Conservation (phyloP, 2,888 invertebrate genomes). For the Cephus nigrinus region DNA sequence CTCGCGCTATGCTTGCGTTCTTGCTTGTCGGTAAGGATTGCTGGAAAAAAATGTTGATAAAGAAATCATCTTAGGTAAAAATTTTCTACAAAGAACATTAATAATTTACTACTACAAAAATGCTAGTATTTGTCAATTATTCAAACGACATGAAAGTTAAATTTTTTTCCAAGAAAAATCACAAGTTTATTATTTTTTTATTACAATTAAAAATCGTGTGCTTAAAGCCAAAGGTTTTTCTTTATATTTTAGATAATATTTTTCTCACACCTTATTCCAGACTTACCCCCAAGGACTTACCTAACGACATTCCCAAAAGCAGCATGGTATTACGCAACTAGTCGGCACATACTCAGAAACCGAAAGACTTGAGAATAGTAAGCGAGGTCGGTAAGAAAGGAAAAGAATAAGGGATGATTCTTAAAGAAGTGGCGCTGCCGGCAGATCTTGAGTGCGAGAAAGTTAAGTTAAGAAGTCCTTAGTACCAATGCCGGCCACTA, state of each 20-base stretch:
- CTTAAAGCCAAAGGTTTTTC: fast-evolving
- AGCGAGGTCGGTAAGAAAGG: conserved; percentile 62
- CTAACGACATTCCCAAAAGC: neutral
- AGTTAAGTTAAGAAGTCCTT: conserved; percentile 46
- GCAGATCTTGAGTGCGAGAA: conserved; percentile 38
- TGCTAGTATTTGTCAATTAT: neutral
- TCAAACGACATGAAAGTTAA: neutral
- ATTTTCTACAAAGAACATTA: neutral
- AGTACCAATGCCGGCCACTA: conserved; percentile 40
- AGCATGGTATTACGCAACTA: neutral
- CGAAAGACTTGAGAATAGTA: neutral
- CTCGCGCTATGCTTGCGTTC: conserved; percentile 36
- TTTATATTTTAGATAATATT: neutral
- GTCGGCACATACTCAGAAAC: neutral
- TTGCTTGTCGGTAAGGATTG: conserved; percentile 53
- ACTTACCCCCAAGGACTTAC: neutral
- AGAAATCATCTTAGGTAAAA: conserved; percentile 14
- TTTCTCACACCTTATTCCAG: neutral
- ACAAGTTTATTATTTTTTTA: neutral
- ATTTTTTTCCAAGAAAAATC: neutral
- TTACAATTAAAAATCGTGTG: neutral
- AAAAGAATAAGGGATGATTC: conserved; percentile 58
- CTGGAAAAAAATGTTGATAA: conserved; percentile 17
- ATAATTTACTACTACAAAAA: neutral
- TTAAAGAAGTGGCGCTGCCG: conserved; percentile 62